Conservation (phyloP, 1,140 invertebrate genomes). For the Thereuonema tuberculata region DNA sequence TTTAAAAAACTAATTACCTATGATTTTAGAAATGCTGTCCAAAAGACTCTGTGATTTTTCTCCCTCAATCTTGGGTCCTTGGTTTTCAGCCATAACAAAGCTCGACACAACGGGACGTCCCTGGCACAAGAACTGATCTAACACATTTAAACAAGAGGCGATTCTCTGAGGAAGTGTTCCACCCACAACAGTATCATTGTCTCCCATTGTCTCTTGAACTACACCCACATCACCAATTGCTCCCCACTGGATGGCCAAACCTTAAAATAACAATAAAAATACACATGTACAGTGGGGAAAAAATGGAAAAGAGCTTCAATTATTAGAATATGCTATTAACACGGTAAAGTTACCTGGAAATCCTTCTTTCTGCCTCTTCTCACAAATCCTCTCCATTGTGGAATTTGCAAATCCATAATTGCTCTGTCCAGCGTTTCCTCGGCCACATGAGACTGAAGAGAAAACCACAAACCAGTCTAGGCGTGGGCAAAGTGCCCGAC, state of each 20-base stretch:
- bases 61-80: neutral
- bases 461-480: conserved; percentile 87
- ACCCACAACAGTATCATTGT: neutral
- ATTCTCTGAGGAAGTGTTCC: conserved; percentile 5
- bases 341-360: conserved; percentile 41
- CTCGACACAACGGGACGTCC: neutral
- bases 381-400: conserved; percentile 86
- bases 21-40: neutral
- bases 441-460: conserved; percentile 85
- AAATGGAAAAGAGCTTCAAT: neutral
- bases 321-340: neutral
- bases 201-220: neutral
- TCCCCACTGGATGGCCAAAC: conserved; percentile 48
- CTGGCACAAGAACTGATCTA: neutral
- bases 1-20: neutral
- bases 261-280: neutral
- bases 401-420: conserved; percentile 96
- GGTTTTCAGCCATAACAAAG: neutral
- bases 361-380: conserved; percentile 58
- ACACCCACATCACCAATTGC: conserved; percentile 52
- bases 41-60: neutral
- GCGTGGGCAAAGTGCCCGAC: conserved; percentile 54
- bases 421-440: conserved; percentile 85
- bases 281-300: too few species aligned
- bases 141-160: neutral